Evolutionary conservation across 2,888 invertebrate species (phyloP), one percentile per base, ranked within the genome.

Genomic region (Ichneumoninae sp.): DNA sequence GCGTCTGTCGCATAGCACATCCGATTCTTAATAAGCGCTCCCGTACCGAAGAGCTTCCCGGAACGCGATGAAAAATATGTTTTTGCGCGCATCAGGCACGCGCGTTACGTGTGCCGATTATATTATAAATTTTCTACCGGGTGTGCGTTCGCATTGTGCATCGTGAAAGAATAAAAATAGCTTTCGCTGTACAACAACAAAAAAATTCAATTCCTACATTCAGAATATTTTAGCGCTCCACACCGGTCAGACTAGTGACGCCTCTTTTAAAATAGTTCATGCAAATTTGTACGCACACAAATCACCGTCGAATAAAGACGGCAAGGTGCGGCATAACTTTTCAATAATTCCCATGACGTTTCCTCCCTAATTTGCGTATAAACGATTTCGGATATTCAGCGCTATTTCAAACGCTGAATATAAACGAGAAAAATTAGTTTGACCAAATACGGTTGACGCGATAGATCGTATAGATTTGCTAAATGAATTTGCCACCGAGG

Each of bases 61-160:
- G 93, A 93, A 93, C 89, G 88, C 89, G 89, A 91, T 91, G 92
- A 91, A 90, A 90, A 89, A 90, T 92, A 91, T 91, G 91, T 92
- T 92, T 92, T 91, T 91, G 91, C 91, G 82, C 85, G 82, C 85
- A 85, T 85, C 85, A 90, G 90, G 88, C 91, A 92, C 90, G 90
- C 91, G 89, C 89, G 90, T 89, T 91, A 93, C 93, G 93, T 92
- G 93, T 92, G 89, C 90, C 92, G 92, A 92, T 93, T 93, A 90
- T 90, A 90, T 93, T 92, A 92, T 91, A 90, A 88, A 86, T 84
- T 76, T 84, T 76, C 83, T 68, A 33, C 36, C 57, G 57, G 68
- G 60, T 50, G 52, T 44, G 68, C 47, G 26, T 75, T 70, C 54
- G 36, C 54, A 75, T 60, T 75, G 44, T 4, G 26, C 40, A 52